Conservation (phyloP, 2,888 invertebrate genomes). For the Synanthedon vespiformis region DNA sequence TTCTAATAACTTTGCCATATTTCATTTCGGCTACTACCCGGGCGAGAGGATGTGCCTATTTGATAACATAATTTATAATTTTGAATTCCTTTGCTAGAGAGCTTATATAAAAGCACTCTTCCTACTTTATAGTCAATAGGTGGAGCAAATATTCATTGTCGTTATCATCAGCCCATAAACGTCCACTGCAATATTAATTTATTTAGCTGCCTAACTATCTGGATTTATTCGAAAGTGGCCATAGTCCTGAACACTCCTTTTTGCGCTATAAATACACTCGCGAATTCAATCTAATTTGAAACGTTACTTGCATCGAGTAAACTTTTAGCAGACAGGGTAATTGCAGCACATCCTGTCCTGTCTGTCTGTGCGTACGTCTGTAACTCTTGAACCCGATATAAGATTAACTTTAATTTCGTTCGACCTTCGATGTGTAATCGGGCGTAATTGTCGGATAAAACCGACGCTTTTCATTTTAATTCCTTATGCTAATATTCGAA, state of each 20-base stretch:
- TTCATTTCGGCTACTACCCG: conserved; percentile 35
- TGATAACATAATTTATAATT: too few species aligned
- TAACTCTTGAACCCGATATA: conserved; percentile 20
- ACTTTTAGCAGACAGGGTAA: conserved; percentile 45
- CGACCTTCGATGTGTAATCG: conserved; percentile 32
- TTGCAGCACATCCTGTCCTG: conserved; percentile 49
- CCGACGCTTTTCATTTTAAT: neutral
- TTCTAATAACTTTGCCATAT: conserved; percentile 39
- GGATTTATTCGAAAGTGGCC: neutral
- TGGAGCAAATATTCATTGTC: too few species aligned
- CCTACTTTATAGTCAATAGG: too few species aligned
- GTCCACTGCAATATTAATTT: neutral
- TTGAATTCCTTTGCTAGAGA: too few species aligned
- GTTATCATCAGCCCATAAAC: too few species aligned
- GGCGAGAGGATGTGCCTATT: too few species aligned
- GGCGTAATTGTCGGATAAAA: conserved; percentile 28
- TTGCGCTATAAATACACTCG: neutral
- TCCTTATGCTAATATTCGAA: neutral
- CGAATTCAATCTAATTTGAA: conserved; percentile 22
- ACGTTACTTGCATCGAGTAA: conserved; percentile 29
- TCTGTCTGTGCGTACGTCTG: conserved; percentile 22
- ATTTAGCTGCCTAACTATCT: neutral
- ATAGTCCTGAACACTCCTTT: neutral
- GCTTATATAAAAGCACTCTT: too few species aligned
- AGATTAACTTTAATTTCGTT: conserved; percentile 21